Percentiles rank a stretch among this genome's conserved stretches.
Conservation (phyloP, 2,888 invertebrate genomes). For the Dorcus parallelipipedus region DNA sequence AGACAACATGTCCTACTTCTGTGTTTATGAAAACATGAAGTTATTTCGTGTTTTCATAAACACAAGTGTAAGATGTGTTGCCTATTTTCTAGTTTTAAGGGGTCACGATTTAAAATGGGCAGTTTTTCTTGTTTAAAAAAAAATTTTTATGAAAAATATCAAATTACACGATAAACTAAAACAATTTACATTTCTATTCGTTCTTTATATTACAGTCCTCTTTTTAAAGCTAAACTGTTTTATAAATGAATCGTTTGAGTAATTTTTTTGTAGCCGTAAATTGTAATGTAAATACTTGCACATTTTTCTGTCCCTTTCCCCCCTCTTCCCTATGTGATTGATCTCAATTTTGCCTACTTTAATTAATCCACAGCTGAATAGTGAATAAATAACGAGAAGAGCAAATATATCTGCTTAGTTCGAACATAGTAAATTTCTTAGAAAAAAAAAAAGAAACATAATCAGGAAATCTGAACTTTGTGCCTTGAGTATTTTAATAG, state of each 20-base stretch:
- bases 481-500: conserved; percentile 41
- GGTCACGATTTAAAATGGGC: too few relatives aligned
- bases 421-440: conserved; percentile 7
- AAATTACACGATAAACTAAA: too few relatives aligned
- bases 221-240: not conserved
- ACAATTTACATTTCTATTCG: too few relatives aligned
- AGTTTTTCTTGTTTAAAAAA: too few relatives aligned
- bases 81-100: too few relatives aligned
- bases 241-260: not conserved
- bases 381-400: not conserved
- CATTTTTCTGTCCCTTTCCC: not conserved
- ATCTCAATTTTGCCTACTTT: conserved; percentile 7
- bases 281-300: not conserved
- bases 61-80: too few relatives aligned
- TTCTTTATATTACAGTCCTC: too few relatives aligned
- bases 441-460: conserved; percentile 11
- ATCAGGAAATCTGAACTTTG: conserved; percentile 32
- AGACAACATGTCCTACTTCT: too few relatives aligned
- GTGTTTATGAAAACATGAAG: too few relatives aligned
- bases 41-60: too few relatives aligned
- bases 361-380: not conserved
- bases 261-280: not conserved
- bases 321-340: conserved; percentile 4
- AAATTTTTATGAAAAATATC: too few relatives aligned
- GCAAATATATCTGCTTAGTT: conserved; percentile 14